Evolutionary conservation across 2,888 invertebrate species (phyloP).

Genomic region (Linyphia triangularis): DNA sequence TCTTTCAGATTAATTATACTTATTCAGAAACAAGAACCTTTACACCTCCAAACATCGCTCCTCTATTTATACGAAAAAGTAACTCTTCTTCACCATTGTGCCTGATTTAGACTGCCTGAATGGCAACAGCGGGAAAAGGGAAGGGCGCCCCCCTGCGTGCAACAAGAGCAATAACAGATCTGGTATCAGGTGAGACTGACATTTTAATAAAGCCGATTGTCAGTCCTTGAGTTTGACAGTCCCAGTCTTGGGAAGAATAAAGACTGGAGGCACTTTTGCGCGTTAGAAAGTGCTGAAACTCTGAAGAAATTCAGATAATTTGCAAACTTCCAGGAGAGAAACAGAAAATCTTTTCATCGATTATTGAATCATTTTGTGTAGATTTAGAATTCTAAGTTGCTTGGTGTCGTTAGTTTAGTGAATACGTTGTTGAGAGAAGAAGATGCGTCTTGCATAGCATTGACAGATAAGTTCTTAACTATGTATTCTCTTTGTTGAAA

Average conservation of each 20-base stretch:
- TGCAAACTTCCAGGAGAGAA: constrained; percentile 29
- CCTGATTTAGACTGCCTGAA: constrained; percentile 54
- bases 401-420: no score
- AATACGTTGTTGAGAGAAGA: no score
- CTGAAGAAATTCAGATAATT: constrained; percentile 58
- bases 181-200: constrained; percentile 68
- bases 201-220: constrained; percentile 72
- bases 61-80: constrained; percentile 5
- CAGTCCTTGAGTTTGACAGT: constrained; percentile 60
- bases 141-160: background rate
- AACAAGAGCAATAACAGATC: constrained; percentile 69
- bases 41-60: background rate
- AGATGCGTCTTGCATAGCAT: no score
- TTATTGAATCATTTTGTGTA: constrained; percentile 27
- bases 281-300: constrained; percentile 36
- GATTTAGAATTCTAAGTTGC: background rate
- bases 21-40: background rate
- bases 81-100: constrained; percentile 23
- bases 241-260: constrained; percentile 52
- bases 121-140: constrained; percentile 46
- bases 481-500: no score
- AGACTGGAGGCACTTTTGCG: constrained; percentile 10
- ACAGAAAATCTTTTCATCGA: constrained; percentile 35
- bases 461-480: no score
- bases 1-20: background rate